A percentile compares a stretch with the other conserved stretches of the same genome.
Evolutionary conservation across 2,113 vertebrate genomes (phyloP).

Genomic region (Etia nguti): DNA sequence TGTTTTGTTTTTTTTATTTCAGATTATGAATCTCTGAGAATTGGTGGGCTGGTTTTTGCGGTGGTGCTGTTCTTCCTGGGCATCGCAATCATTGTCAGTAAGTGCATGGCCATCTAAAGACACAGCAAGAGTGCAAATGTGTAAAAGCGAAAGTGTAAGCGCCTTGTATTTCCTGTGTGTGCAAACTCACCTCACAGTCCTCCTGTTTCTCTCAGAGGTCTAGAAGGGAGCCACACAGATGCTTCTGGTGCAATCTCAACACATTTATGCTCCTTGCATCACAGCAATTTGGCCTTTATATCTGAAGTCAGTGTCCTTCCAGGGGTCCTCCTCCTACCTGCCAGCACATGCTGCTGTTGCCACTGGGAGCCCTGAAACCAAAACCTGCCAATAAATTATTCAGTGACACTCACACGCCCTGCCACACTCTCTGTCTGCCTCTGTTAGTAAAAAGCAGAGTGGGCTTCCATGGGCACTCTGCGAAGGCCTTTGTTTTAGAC

Average conservation of each 20-base stretch:
- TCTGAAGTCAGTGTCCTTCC: not conserved
- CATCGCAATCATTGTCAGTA: conserved; percentile 83
- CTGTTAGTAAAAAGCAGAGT: not conserved
- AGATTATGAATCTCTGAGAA: conserved; percentile 86
- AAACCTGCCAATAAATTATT: conserved; percentile 48
- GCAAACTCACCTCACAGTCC: not conserved
- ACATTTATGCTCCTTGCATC: not conserved
- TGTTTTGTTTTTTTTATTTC: conserved; percentile 2
- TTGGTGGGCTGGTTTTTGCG: conserved; percentile 84
- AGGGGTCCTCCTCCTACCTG: not conserved
- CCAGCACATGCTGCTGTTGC: conserved; percentile 10
- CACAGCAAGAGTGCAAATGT: not conserved
- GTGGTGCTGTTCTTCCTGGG: conserved; percentile 84
- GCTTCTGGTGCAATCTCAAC: not conserved
- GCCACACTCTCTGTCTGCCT: not conserved
- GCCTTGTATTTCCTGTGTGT: not conserved
- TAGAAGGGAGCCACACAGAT: not conserved
- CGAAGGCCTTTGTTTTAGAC: not conserved
- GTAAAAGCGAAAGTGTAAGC: not conserved
- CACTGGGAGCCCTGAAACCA: conserved; percentile 22
- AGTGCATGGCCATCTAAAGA: conserved; percentile 53
- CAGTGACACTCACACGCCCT: not conserved
- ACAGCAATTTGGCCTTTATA: not conserved
- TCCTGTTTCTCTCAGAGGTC: not conserved
- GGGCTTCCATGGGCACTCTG: not conserved